Base-by-base conservation (phyloP, 2,113 vertebrate genomes). In the Oxyruncus cristatus region DNA sequence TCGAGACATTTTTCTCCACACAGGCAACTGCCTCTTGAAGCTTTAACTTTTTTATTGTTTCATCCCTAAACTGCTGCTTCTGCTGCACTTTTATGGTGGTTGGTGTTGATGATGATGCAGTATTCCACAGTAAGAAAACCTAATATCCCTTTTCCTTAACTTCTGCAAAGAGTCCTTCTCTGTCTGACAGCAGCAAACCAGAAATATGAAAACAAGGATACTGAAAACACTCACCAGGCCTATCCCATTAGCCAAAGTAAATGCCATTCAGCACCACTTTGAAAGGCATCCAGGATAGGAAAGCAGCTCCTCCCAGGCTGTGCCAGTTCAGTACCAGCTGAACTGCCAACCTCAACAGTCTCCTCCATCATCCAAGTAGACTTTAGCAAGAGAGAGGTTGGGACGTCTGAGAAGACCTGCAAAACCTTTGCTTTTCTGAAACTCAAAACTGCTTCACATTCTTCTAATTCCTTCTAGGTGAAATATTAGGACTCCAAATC, bases 291-390 rank as follows among this genome's bases (percentile, higher is more conserved):
- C 42, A 58, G 55, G 23, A 52, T 47, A 50, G 41, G 17, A 86
- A 80, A 67, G 28, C 55, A 49, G 22, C n/a, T 71, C 37, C 32
- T 66, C 63, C 12, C 56, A 58, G 46, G 37, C 52, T 67, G 35
- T 0, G 1, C 66, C 2, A 0, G 23, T 50, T 79, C 72, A 56
- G 32, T 39, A 27, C 4, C 11, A 39, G 10, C 30, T 37, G 23
- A 72, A 52, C 33, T 52, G 32, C 49, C 22, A 78, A 27, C n/a
- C 18, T 70, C 52, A 33, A 5, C 4, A 13, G 6, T 33, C 35
- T 75, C 44, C 78, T 83, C 67, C 32, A 33, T 30, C 15, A 11
- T 32, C 52, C 75, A 83, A 66, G 16, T 0, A 28, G 18, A 20
- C 17, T 78, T 84, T 41, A 61, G 12, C 32, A 74, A 74, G 76